Evolutionary conservation across 2,113 vertebrate genomes (phyloP), one percentile per base, ranked within the genome.

Genomic region (Oenanthe oenanthe): DNA sequence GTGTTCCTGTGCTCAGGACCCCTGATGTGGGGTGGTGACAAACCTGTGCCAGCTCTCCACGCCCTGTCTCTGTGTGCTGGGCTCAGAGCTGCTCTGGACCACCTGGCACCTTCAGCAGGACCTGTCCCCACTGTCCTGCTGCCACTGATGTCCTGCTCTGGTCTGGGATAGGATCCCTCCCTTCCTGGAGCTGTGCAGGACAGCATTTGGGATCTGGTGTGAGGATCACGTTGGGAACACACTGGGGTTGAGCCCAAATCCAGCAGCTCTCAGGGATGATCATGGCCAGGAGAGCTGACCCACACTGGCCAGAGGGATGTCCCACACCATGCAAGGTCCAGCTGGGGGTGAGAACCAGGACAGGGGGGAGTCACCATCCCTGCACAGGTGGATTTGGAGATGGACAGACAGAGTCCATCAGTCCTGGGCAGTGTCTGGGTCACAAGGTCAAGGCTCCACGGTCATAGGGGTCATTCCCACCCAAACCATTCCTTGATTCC

Each of bases 11-110:
- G 29, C 24, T 34, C 14, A 29, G 65, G 68, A 40, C 48, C 29
- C 17, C 65, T 17, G 10, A 6, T 6, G 29, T 34, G 71, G 47
- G 25, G 17, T 20, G 36, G 62, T 63, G 72, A 34, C 29, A 34
- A 56, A 53, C 20, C 29, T 67, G 19, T 13, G 34, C 25, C 47
- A 63, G 66, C 32, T 75, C 57, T 47, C 22, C 43, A 24, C 57
- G 31, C 50, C 40, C 63, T 54, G 17, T 9, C 7, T 40, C 14
- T 10, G 50, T 56, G 32, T 75, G 15, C 15, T 25, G 26, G 42
- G 38, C 6, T 1, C 1, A 13, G 31, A 58, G 14, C 20, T 0
- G 0, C 53, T 58, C 43, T 34, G 83, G 26, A n/a, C 38, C 15
- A 29, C 4, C 5, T 13, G 17, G 22, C 10, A 5, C 67, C 63